Percentiles rank a stretch among this genome's conserved stretches.
Conservation (phyloP, 2,888 invertebrate genomes). For the Habroteleia sp. region DNA sequence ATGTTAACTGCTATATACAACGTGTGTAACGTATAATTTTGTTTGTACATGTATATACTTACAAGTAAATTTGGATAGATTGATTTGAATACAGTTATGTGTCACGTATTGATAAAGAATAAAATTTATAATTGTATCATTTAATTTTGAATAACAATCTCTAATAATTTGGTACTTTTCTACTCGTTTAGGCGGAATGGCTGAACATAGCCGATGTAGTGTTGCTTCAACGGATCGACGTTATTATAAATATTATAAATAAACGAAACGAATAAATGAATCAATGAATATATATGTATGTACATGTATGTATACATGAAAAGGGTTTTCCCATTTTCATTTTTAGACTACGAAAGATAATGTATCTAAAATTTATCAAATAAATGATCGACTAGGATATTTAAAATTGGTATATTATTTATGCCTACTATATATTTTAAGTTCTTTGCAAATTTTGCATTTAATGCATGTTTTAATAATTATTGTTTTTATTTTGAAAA, state of each 20-base stretch:
- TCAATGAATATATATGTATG: constrained; percentile 58
- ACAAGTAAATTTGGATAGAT: no score
- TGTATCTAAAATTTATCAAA: constrained; percentile 79
- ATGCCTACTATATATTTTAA: no score
- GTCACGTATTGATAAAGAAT: no score
- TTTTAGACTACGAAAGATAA: constrained; percentile 69
- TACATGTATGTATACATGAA: constrained; percentile 66
- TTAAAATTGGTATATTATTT: constrained; percentile 33
- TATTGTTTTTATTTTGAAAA: no score
- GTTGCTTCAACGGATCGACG: constrained; percentile 64
- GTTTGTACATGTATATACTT: no score
- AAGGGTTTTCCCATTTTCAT: constrained; percentile 64
- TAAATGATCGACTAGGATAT: constrained; percentile 77
- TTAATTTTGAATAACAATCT: no score
- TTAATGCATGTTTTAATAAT: background rate
- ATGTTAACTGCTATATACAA: no score
- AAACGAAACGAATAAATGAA: constrained; percentile 44
- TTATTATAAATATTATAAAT: constrained; percentile 67
- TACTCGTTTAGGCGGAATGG: no score
- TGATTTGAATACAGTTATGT: no score
- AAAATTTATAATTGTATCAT: no score
- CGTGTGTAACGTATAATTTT: no score
- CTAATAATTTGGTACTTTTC: no score
- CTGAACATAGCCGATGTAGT: constrained; percentile 40
- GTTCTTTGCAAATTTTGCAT: background rate